Base-by-base conservation (phyloP, 2,797 vertebrate genomes). In the Cyprinella venusta region DNA sequence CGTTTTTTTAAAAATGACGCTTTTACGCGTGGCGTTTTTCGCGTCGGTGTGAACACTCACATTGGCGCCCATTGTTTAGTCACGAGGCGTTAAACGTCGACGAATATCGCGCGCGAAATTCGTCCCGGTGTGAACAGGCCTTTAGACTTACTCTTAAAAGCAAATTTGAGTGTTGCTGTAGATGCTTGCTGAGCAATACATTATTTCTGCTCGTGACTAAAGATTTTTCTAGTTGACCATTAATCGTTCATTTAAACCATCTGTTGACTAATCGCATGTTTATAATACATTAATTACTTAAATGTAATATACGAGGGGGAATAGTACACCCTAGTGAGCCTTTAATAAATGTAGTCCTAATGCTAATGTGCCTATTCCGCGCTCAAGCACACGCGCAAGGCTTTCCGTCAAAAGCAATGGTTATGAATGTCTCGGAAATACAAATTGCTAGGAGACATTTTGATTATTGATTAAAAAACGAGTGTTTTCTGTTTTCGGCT, bases 301-400 rank as follows among this genome's bases (percentile, higher is more conserved):
- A 15, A 15, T 54, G 19, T 56, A 36, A 36, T 36, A 2, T n/a
- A 21, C 19, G 4, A 3, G 3, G 8, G 52, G 8, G 19, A 21
- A 54, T 21, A 54, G 8, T 56, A n/a, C 16, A 59, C 9, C 54
- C 2, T 59, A 59, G 5, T 24, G 9, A 5, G 54, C 21, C 9
- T 24, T 24, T 12, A 24, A 24, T 5, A n/a, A 7, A 52, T 19
- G 18, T 59, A 24, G 4, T 9, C 9, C 0, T n/a, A 56, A 56
- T 56, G 45, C 45, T 48, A 45, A 56, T 12, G 24, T 59, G n/a
- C 56, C n/a, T 59, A 59, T 59, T 13, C 56, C 0, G 0, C 56
- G 0, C n/a, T 24, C 21, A 56, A 56, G 1, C 21, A 0, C 9
- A 56, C 3, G 0, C 21, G 5, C 10, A 10, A 56, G n/a, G 21